A percentile compares a stretch with the other conserved stretches of the same genome.
Evolutionary conservation across 2,888 invertebrate species (phyloP).

Genomic region (Aphrophora alni): DNA sequence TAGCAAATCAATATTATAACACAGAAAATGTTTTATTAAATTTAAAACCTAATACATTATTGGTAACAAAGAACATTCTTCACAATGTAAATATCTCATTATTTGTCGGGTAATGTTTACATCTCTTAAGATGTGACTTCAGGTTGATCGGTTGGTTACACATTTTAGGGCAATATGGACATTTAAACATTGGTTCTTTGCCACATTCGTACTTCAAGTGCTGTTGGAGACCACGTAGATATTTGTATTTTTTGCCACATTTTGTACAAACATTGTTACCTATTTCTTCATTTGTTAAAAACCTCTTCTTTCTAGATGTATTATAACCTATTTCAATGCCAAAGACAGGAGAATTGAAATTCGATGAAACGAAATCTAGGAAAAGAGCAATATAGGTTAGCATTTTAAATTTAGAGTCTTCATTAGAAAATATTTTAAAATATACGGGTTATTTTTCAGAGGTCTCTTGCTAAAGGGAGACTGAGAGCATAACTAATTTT

Average conservation of each 20-base stretch:
- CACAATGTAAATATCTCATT: neutral
- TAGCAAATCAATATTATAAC: too few species aligned
- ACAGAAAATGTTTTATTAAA: too few species aligned
- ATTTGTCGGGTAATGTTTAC: constrained; percentile 1
- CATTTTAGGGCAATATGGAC: constrained; percentile 58
- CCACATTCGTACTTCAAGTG: constrained; percentile 57
- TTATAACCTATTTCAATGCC: neutral
- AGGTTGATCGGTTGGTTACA: constrained; percentile 49
- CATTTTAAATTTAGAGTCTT: too few species aligned
- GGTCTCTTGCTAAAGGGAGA: too few species aligned
- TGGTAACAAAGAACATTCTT: too few species aligned
- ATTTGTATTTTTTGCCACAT: constrained; percentile 50
- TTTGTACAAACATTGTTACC: constrained; percentile 45
- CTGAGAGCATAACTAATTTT: too few species aligned
- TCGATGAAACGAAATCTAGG: neutral
- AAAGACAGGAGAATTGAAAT: neutral
- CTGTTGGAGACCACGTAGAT: constrained; percentile 48
- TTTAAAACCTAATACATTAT: too few species aligned
- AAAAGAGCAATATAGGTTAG: neutral
- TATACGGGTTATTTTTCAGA: too few species aligned
- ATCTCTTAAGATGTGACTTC: constrained; percentile 29
- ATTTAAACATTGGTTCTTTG: constrained; percentile 61
- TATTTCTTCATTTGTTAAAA: neutral
- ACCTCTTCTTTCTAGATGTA: neutral
- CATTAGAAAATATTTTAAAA: too few species aligned